Base-by-base conservation (phyloP, 2,797 vertebrate genomes). In the Leontopithecus rosalia region DNA sequence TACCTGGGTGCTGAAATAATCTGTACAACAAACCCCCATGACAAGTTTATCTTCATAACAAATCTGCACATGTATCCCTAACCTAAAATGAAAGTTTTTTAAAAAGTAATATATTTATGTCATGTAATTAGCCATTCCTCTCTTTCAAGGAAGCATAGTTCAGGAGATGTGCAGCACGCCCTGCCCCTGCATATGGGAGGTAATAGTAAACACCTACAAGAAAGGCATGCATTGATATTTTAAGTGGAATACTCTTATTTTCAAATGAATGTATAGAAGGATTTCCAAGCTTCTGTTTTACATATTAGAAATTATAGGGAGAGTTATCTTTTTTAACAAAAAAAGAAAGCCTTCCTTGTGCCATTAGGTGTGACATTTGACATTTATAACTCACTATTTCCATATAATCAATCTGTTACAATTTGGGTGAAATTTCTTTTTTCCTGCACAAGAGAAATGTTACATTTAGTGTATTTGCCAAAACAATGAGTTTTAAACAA, bases 401-500 rank as follows among this genome's bases (percentile, higher is more conserved):
- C 22, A 17, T 64, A 7, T 75, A 82, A 77, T 82, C 80, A 92
- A 0, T 83, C 77, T 91, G 12, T 90, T 43, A 94, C 61, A 93
- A 57, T 94, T 93, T 94, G 82, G 13, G 22, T 92, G n/a, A 11
- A 94, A 93, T 81, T 95, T 46, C 30, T 75, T 92, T 82, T 92
- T 94, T 92, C 43, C 43, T 94, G 43, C 64, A 67, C 30, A 85
- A 94, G 64, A 92, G 61, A 91, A 95, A 93, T 90, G 50, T 82
- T 81, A 48, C 20, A 22, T 28, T 72, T 93, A 86, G 9, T 83
- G 1, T 93, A 72, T 64, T 96, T 96, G 64, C 76, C 50, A 97
- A 92, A 93, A 96, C 83, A 88, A 90, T 90, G 24, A 72, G 14
- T 92, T 58, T 70, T 82, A 92, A 93, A 28, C 41, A 86, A 92